These are phyloP conservation scores for Strigops habroptila DNA, from an alignment of 2,113 vertebrate genomes.

Conservation along the genomic window DNA sequence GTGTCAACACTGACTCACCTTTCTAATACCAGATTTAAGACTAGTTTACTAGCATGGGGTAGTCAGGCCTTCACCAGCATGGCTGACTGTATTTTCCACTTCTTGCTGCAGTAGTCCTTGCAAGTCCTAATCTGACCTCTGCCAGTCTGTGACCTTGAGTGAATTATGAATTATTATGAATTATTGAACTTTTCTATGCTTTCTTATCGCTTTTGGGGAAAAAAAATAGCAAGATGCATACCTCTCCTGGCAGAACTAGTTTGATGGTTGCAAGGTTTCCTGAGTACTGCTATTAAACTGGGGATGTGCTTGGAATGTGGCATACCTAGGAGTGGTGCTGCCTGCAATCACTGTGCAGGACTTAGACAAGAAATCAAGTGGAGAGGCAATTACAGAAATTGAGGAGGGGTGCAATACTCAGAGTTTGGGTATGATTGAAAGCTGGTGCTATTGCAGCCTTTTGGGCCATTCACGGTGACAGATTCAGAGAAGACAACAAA, in stretches of 20 bases:
- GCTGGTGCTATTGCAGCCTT: neutral
- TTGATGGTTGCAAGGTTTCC: neutral
- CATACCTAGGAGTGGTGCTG: neutral
- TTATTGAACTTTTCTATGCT: neutral
- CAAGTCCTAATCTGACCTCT: neutral
- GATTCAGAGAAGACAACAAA: neutral
- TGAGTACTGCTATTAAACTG: neutral
- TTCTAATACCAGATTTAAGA: neutral
- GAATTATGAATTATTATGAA: neutral
- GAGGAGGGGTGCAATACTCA: neutral
- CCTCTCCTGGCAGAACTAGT: neutral
- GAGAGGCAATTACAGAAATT: neutral
- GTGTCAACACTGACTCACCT: neutral
- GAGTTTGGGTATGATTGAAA: neutral
- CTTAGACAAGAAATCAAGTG: neutral
- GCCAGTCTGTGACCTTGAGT: accelerated
- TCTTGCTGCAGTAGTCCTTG: neutral
- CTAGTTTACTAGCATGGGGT: neutral
- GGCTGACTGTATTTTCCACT: neutral
- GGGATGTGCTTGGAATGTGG: neutral
- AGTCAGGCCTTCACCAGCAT: neutral
- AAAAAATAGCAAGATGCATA: neutral
- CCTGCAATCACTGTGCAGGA: neutral
- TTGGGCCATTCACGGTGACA: neutral
- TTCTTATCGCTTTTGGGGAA: neutral